Evolutionary conservation across 2,797 vertebrate genomes (phyloP).

Genomic region (Lemur catta): DNA sequence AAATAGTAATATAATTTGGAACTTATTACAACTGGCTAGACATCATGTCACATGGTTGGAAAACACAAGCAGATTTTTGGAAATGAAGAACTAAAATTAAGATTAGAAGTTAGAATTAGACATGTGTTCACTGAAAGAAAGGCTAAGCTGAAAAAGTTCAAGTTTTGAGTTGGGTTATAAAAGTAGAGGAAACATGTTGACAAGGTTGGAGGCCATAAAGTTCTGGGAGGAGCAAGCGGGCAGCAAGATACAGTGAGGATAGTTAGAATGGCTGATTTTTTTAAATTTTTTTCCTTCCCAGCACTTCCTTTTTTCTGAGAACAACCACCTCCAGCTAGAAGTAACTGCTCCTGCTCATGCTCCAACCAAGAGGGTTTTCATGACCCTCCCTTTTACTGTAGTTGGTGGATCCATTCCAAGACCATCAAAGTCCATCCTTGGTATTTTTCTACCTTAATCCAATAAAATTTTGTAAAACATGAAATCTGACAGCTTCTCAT

Average conservation of each 20-base stretch:
- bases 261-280: background rate
- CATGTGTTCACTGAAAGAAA: background rate
- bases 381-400: background rate
- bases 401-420: background rate
- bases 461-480: background rate
- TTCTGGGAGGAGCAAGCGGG: background rate
- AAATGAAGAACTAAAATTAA: constrained; percentile 43
- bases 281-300: background rate
- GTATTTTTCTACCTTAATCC: background rate
- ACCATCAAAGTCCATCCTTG: background rate
- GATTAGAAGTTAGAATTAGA: background rate
- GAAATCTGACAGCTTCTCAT: background rate
- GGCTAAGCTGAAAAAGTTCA: background rate
- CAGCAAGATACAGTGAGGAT: background rate
- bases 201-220: background rate
- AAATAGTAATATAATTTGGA: background rate
- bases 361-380: background rate
- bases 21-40: background rate
- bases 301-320: background rate
- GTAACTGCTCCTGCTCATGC: background rate
- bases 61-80: background rate
- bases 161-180: background rate
- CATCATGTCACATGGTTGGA: background rate
- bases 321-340: background rate
- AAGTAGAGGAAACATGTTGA: background rate